Evolutionary conservation across 2,797 vertebrate species (phyloP).

Genomic region (Ptychadena robeensis): DNA sequence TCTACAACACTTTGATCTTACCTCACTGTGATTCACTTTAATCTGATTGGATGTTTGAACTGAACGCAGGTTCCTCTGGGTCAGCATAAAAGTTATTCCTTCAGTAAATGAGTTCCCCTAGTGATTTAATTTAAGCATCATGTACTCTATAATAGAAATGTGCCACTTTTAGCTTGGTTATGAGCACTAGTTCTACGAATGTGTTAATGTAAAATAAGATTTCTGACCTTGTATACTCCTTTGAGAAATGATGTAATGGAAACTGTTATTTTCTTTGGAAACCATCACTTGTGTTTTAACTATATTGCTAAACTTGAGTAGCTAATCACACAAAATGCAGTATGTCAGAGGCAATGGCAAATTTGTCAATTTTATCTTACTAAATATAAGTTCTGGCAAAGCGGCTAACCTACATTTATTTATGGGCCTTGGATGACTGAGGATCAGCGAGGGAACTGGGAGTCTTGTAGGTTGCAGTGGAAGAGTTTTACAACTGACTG

Average conservation of each 20-base stretch:
- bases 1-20: neutral
- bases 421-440: no score
- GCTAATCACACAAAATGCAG: no score
- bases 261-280: neutral
- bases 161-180: neutral
- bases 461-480: no score
- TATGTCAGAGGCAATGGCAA: no score
- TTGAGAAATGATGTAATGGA: neutral
- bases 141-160: neutral
- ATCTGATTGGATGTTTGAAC: constrained; percentile 1
- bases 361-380: no score
- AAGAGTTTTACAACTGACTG: no score
- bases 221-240: neutral
- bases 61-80: neutral
- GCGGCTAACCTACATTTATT: no score
- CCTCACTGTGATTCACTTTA: neutral
- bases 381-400: no score
- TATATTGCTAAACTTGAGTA: no score
- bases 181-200: neutral
- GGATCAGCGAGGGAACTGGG: no score
- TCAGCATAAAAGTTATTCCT: neutral
- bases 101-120: neutral
- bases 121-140: neutral
- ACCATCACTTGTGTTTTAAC: no score
- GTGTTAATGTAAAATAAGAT: neutral